A percentile compares a stretch with the other conserved stretches of the same genome.
phyloP scores from a whole-genome alignment of 2,113 vertebrate genomes.

The Sylvietta virens region DNA sequence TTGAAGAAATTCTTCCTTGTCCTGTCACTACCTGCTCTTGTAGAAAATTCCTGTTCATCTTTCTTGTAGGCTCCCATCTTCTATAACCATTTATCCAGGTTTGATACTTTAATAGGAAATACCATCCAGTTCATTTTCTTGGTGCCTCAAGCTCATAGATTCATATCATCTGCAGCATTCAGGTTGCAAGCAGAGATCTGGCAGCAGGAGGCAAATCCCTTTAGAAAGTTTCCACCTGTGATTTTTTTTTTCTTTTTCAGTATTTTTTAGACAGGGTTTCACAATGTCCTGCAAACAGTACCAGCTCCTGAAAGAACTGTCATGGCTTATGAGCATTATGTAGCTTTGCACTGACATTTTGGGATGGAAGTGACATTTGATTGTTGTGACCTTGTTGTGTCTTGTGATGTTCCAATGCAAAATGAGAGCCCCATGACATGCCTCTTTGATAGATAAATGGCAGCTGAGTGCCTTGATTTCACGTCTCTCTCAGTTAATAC shows the following conservation, averaged over 20 bases:
- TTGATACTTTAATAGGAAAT: background rate
- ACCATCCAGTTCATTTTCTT: background rate
- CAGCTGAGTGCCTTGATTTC: conserved; percentile 10
- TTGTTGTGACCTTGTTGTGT: conserved; percentile 23
- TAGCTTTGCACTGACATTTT: conserved; percentile 6
- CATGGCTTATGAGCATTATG: background rate
- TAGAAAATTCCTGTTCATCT: background rate
- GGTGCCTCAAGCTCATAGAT: background rate
- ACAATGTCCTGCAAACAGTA: background rate
- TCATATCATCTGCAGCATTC: background rate
- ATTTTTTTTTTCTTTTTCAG: background rate
- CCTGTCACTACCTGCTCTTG: background rate
- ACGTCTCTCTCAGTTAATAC: background rate
- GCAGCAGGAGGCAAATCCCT: background rate
- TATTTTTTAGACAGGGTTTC: background rate
- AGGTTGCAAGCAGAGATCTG: background rate
- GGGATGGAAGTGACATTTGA: conserved; percentile 31
- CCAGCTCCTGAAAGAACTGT: conserved; percentile 2
- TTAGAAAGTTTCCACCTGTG: background rate
- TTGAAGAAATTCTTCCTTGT: background rate
- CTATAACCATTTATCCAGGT: background rate
- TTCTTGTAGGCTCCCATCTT: background rate
- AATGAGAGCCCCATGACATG: background rate
- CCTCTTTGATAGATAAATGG: background rate
- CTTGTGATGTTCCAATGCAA: conserved; percentile 14